Evolutionary conservation across 2,113 vertebrate species (phyloP).

Genomic region (Chascanopsetta lugubris): DNA sequence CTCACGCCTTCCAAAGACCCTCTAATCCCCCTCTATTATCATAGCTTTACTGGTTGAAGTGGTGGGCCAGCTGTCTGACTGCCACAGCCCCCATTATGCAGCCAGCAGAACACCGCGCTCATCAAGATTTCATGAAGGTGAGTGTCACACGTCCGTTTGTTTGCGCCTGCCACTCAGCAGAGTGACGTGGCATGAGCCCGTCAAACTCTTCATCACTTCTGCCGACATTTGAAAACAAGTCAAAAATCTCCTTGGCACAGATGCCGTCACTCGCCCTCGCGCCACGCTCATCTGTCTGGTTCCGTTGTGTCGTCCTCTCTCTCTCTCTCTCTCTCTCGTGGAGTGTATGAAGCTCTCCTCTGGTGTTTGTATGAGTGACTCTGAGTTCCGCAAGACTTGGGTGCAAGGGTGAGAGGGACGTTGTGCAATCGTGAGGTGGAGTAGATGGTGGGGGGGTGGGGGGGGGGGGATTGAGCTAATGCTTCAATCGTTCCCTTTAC

Average conservation of each 20-base stretch:
- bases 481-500: slow-evolving; percentile 75
- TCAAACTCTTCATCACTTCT: slow-evolving; percentile 42
- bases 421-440: slow-evolving; percentile 66
- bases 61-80: slow-evolving; percentile 66
- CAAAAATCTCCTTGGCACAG: not conserved
- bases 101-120: slow-evolving; percentile 67
- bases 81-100: slow-evolving; percentile 67
- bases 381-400: slow-evolving; percentile 42
- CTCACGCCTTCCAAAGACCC: slow-evolving; percentile 55
- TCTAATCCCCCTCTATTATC: slow-evolving; percentile 57
- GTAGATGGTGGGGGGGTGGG: slow-evolving; percentile 62
- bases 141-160: slow-evolving; percentile 71
- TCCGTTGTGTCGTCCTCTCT: slow-evolving; percentile 49
- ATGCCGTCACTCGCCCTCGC: slow-evolving; percentile 9
- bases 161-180: slow-evolving; percentile 62
- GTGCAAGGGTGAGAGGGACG: slow-evolving; percentile 63
- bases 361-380: slow-evolving; percentile 42
- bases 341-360: slow-evolving; percentile 45
- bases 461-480: slow-evolving; percentile 71
- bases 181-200: slow-evolving; percentile 9
- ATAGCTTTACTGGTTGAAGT: slow-evolving; percentile 59
- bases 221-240: slow-evolving; percentile 16
- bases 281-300: slow-evolving; percentile 10
- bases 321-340: slow-evolving; percentile 43
- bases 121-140: slow-evolving; percentile 78